Base-by-base conservation (phyloP, 2,113 vertebrate species). In the Loxodonta africana region DNA sequence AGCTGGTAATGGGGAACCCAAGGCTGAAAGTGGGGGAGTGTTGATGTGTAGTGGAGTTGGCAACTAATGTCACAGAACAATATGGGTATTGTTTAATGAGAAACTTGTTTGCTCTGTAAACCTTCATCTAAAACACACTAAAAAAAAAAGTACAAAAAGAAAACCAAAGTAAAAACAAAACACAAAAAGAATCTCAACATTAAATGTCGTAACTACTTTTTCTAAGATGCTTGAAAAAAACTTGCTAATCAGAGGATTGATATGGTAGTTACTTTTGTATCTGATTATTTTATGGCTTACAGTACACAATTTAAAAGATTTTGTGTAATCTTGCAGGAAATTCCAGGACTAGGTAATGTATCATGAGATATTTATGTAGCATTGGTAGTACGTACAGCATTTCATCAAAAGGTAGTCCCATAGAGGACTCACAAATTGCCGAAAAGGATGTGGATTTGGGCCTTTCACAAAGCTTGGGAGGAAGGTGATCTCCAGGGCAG, bases 321-420 rank as follows among this genome's bases (percentile, higher is more conserved):
- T 93, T 93, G 82, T 95, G 82, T 48, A 95, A 53, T 95, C 87
- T 90, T 92, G 78, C 97, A 98, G 98, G 96, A 97, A 97, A 97
- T 97, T 97, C 97, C 97, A 98, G 91, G 84, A 51, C 78, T 81
- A 96, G 92, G 88, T 95, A 95, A 92, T 91, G 88, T 96, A 95
- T 97, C 98, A 94, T 94, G 97, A 96, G 96, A 90, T 97, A 96
- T 96, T 98, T 97, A 95, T 96, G 95, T 93, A 96, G 90, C 96
- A 46, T 92, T 91, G 95, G 95, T 97, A 89, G 83, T 60, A 46
- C 91, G 95, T 28, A 28, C 86, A 97, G 86, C 91, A 93, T 97
- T 97, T 97, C 97, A 96, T 96, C 92, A 90, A 96, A 95, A 96
- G 93, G 87, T 91, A 82, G 97, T 93, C 95, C 97, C 91, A 21